Evolutionary conservation across 2,888 invertebrate genomes (phyloP).

Genomic region (Ecdyonurus torrentis): DNA sequence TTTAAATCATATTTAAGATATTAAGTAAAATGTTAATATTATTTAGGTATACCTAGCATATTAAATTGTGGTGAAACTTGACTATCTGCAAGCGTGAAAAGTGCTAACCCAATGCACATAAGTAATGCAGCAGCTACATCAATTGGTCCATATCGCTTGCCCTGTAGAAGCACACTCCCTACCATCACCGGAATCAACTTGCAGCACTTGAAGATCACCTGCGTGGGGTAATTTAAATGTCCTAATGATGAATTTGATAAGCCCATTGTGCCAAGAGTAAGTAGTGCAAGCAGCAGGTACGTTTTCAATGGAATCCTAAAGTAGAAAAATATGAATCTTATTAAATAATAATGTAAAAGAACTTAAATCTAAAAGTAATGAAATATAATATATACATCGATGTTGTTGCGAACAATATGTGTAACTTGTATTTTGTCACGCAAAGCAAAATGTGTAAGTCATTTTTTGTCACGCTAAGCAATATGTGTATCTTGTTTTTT

Average conservation of each 20-base stretch:
- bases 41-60: constrained; percentile 28
- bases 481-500: no score
- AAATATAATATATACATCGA: no score
- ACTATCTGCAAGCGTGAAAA: constrained; percentile 73
- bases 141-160: constrained; percentile 64
- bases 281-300: constrained; percentile 63
- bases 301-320: constrained; percentile 63
- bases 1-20: no score
- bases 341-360: no score
- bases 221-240: constrained; percentile 91
- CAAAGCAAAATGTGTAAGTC: no score
- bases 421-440: no score
- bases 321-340: background rate
- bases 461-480: no score
- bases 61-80: constrained; percentile 39
- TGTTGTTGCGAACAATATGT: no score
- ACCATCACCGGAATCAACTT: constrained; percentile 91
- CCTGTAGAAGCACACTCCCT: constrained; percentile 83
- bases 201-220: constrained; percentile 95
- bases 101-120: constrained; percentile 78
- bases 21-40: no score
- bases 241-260: constrained; percentile 87
- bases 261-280: constrained; percentile 92
- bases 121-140: constrained; percentile 70
- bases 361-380: no score